Evolutionary conservation across 2,797 vertebrate species (phyloP), one percentile per base, ranked within the genome.

Genomic region (Cuculus canorus): DNA sequence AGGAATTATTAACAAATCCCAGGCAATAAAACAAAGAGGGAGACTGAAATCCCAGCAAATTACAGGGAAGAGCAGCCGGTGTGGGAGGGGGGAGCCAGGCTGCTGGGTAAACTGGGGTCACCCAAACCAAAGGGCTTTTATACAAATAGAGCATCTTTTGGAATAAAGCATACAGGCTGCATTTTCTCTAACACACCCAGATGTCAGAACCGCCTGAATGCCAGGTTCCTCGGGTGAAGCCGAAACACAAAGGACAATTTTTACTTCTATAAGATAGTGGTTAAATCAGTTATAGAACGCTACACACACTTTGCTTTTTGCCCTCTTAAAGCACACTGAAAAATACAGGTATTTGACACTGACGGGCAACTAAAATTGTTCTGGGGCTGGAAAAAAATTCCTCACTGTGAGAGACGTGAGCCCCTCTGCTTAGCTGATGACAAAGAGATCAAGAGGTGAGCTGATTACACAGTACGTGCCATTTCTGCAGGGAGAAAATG

Each of bases 291-390:
- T 77, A 76, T 35, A 70, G 66, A 80, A 66, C 6, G 7, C n/a
- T 66, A 28, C 0, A 0, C 2, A 3, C 0, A 1, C 17, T 79
- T 71, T 23, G 27, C 21, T 72, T 90, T 75, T 52, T 0, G 0
- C 35, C 53, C 80, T 65, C 37, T 53, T 19, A 53, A 69, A 85
- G 32, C 27, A 84, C n/a, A n/a, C 1, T 21, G 56, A 45, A 80
- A 80, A 87, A 73, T 15, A 57, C 9, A 72, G 17, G 3, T 39
- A 77, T 35, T 66, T 82, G 23, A 66, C 17, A n/a, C 0, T 13
- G 48, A 71, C 1, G 2, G 73, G n/a, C 35, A 91, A 48, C 27
- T 50, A 48, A 82, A 85, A 80, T 56, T 70, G 56, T 57, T 57
- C 53, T 53, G 22, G 53, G 33, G 16, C 35, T 70, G 35, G 39